Base-by-base conservation (phyloP, 2,888 invertebrate species). In the Griposia aprilina region DNA sequence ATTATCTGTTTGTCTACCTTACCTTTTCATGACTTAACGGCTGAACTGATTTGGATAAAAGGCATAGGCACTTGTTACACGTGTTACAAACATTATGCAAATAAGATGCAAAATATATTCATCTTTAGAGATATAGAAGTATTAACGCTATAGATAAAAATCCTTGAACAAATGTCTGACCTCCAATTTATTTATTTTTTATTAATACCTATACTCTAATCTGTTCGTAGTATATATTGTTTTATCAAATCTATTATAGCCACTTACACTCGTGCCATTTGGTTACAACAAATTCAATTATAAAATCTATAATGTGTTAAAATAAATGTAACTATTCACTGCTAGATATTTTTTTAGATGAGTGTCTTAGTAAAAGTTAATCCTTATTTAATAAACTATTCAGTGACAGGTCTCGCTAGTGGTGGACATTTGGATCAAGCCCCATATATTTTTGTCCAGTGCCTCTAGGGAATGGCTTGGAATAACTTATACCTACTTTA, bases 111-210 rank as follows among this genome's bases (percentile, higher is more conserved):
- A 62, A 57, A 48, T 80, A 63, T 55, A 69, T 69, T 79, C 36
- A 68, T 68, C 52, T 17, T 52, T 52, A 41, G 7, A 63, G 7
- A 55, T 63, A 48, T 36, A 45, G 5, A 45, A 36, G 30, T 36
- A 36, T 48, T 20, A 20, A 26, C 0, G 8, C n/a, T 62, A 26
- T 50, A 57, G 20, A 57, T 80, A 81, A 65, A 50, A 41, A 75
- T 67, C 66, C 26, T 62, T 84, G 69, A 80, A 50, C 70, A 45
- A 41, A 60, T 66, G n/a, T 62, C n/a, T 84, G 70, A 59, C 57
- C 45, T 74, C 11, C 30, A 57, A 26, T 26, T n/a, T 55, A 52
- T 45, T 30, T n/a, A n/a, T 50, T 48, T 41, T 26, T 41, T 10
- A 41, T 41, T 26, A 2, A 3, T 36, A 36, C 3, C 1, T 2